These are phyloP conservation scores for Craterocephalus amniculus DNA, from an alignment of 2,797 vertebrate species.

Conservation along the genomic window DNA sequence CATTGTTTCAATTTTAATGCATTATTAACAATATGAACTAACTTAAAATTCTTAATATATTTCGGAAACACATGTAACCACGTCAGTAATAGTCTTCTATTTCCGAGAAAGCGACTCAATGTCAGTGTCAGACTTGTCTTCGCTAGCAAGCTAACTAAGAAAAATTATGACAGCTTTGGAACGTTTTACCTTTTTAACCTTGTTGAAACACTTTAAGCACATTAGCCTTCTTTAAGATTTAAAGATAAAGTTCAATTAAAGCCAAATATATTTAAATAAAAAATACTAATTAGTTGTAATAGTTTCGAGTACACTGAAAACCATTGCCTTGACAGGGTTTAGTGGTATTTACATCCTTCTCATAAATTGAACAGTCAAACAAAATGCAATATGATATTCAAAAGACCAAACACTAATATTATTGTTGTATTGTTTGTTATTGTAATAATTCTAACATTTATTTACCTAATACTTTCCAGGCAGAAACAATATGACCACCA, in stretches of 20 bases:
- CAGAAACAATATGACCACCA: conserved; percentile 42
- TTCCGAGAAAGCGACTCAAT: neutral
- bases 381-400: neutral
- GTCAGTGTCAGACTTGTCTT: neutral
- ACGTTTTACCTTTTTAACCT: neutral
- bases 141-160: neutral
- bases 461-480: neutral
- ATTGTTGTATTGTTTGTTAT: too few relatives aligned
- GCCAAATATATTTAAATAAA: neutral
- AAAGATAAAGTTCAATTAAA: neutral
- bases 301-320: neutral
- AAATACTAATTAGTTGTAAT: too few relatives aligned
- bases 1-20: neutral
- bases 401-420: too few relatives aligned
- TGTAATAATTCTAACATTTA: neutral
- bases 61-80: neutral
- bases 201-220: neutral
- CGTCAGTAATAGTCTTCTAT: neutral
- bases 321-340: neutral
- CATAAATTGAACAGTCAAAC: neutral
- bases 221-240: neutral
- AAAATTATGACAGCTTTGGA: neutral
- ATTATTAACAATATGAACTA: neutral
- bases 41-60: neutral
- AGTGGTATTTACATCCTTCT: neutral